phyloP scores from a whole-genome alignment of 2,888 invertebrate genomes.

The Brachyopa scutellaris region DNA sequence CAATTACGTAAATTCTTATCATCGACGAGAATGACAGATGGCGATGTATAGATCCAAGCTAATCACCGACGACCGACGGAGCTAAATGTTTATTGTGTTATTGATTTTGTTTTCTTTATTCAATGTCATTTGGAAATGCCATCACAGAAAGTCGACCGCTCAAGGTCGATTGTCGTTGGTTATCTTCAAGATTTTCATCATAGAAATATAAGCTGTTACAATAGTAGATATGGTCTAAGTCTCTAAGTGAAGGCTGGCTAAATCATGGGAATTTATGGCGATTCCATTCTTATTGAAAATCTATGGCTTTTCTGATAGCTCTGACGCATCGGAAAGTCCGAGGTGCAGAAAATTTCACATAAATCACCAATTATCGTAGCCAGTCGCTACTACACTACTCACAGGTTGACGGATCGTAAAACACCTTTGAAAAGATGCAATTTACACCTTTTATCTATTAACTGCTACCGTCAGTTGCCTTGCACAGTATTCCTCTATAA shows the following conservation, averaged over 20 bases:
- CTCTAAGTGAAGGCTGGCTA: no score
- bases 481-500: no score
- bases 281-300: no score
- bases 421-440: not conserved
- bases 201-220: no score
- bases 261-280: no score
- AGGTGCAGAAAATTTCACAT: not conserved
- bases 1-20: slow-evolving; percentile 23
- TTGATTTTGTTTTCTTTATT: slow-evolving; percentile 48
- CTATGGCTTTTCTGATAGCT: no score
- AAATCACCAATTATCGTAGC: not conserved
- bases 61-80: slow-evolving; percentile 9
- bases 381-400: no score
- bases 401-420: not conserved
- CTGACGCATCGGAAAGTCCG: no score
- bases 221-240: no score
- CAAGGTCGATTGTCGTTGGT: slow-evolving; percentile 12
- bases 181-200: no score
- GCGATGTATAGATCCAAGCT: slow-evolving; percentile 1
- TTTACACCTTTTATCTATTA: not conserved
- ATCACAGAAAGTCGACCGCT: slow-evolving; percentile 12
- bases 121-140: slow-evolving; percentile 16
- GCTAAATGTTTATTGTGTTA: slow-evolving; percentile 27
- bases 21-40: not conserved
- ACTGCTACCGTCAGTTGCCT: no score